Percentiles rank a stretch among this genome's conserved stretches.
phyloP scores from a whole-genome alignment of 92 coral and sea anemone species.

The Porites lobata region DNA sequence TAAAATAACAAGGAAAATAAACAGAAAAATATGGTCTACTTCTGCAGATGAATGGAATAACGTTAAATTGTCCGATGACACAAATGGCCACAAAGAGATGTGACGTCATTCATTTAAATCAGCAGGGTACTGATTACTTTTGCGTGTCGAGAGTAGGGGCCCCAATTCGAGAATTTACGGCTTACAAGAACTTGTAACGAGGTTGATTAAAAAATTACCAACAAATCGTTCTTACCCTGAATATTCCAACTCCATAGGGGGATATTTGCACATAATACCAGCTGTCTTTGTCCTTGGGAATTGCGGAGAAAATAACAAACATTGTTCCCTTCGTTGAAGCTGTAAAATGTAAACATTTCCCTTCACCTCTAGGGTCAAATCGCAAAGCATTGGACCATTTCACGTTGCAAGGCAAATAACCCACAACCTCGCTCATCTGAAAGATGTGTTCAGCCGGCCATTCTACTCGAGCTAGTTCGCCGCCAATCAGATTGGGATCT shows the following conservation, averaged over 20 bases:
- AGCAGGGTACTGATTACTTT: no score
- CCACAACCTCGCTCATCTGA: slow-evolving; percentile 21
- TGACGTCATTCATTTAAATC: no score
- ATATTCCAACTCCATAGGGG: slow-evolving; percentile 3
- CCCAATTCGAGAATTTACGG: no score
- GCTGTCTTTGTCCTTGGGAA: slow-evolving; percentile 6
- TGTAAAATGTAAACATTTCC: slow-evolving; percentile 43
- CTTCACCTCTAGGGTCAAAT: slow-evolving; percentile 26
- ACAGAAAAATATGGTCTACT: no score
- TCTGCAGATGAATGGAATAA: no score
- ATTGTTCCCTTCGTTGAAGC: slow-evolving; percentile 36
- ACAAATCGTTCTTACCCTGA: slow-evolving; percentile 30
- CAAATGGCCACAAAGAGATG: no score
- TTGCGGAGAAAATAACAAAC: slow-evolving; percentile 31
- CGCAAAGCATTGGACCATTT: slow-evolving; percentile 57
- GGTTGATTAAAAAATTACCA: no score
- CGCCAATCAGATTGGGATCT: slow-evolving; percentile 19
- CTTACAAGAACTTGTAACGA: no score
- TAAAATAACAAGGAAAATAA: no score
- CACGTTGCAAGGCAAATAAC: slow-evolving; percentile 48
- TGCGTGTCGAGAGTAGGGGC: no score
- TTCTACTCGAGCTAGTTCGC: slow-evolving; percentile 28
- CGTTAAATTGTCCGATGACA: no score
- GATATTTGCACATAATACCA: slow-evolving; percentile 46
- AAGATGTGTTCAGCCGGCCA: slow-evolving; percentile 50